Evolutionary conservation across 2,888 invertebrate genomes (phyloP).

Genomic region (Hirtodrosophila confusa): DNA sequence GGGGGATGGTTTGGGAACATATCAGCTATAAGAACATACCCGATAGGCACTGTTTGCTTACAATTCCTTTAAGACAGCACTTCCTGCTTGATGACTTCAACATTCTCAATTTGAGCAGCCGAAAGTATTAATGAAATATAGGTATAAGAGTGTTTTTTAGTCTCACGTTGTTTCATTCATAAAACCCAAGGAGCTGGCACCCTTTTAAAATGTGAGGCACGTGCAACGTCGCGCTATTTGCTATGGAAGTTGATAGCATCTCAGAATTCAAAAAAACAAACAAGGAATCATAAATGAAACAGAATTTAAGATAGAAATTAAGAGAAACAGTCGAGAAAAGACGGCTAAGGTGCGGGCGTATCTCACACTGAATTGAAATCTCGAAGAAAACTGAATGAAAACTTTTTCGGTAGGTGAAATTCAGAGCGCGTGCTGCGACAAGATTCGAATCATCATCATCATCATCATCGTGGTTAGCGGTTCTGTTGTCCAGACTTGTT

Average conservation of each 20-base stretch:
- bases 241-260: conserved; percentile 64
- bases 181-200: conserved; percentile 36
- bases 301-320: conserved; percentile 68
- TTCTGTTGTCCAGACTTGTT: conserved; percentile 39
- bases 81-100: conserved; percentile 36
- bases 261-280: conserved; percentile 7
- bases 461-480: conserved; percentile 6
- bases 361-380: conserved; percentile 38
- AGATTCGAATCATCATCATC: conserved; percentile 38
- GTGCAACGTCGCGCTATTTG: conserved; percentile 55
- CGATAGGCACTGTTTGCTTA: background rate
- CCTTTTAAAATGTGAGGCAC: conserved; percentile 62
- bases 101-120: conserved; percentile 1
- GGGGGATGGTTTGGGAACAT: conserved; percentile 7
- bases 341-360: conserved; percentile 53
- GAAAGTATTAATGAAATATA: conserved; percentile 46
- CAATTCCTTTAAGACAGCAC: conserved; percentile 8
- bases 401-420: conserved; percentile 49
- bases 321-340: conserved; percentile 35
- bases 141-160: conserved; percentile 12
- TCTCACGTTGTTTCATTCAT: conserved; percentile 60
- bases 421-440: conserved; percentile 63
- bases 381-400: conserved; percentile 62
- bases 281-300: conserved; percentile 56
- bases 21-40: background rate